phyloP scores from a whole-genome alignment of 2,888 invertebrate species.

The Tuta absoluta region DNA sequence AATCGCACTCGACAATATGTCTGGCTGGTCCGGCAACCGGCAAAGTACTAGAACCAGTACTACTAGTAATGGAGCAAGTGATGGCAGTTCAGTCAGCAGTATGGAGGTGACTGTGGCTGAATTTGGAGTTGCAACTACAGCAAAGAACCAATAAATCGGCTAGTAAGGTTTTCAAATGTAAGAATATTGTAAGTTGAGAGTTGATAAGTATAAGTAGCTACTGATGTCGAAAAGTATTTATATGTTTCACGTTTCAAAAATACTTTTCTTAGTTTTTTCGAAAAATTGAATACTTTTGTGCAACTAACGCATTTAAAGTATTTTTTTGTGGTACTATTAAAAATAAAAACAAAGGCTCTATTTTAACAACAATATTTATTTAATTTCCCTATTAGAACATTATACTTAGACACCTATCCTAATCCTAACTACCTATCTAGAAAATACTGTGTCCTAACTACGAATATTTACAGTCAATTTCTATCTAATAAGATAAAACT shows the following conservation, averaged over 20 bases:
- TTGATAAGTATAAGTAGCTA: too few species aligned
- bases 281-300: too few species aligned
- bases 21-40: background rate
- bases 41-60: background rate
- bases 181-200: background rate
- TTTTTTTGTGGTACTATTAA: background rate
- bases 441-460: slow-evolving; percentile 4
- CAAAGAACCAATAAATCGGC: background rate
- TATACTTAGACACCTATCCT: background rate
- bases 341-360: background rate
- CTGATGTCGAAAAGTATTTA: too few species aligned
- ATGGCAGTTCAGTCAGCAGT: background rate
- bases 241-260: too few species aligned
- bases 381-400: too few species aligned
- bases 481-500: too few species aligned
- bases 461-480: background rate
- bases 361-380: slow-evolving; percentile 2
- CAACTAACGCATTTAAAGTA: too few species aligned
- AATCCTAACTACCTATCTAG: background rate
- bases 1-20: background rate
- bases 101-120: background rate
- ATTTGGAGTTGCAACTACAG: background rate
- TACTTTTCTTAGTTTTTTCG: too few species aligned
- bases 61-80: background rate
- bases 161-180: background rate